Evolutionary conservation across 2,888 invertebrate genomes (phyloP).

Genomic region (Homarus gammarus): DNA sequence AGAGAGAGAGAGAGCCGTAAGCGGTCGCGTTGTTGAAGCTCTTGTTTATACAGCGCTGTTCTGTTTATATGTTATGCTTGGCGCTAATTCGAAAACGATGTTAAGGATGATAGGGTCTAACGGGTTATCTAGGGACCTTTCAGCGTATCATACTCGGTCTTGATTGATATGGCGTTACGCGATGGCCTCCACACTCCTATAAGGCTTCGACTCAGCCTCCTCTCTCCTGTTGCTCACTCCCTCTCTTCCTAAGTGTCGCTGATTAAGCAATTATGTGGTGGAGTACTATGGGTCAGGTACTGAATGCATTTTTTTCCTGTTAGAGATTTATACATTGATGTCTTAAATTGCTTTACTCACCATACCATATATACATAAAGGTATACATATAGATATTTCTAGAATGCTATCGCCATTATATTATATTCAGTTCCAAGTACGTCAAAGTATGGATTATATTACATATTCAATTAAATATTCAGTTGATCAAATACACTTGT

Average conservation of each 20-base stretch:
- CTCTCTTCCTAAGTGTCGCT: slow-evolving; percentile 20
- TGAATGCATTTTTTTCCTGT: neutral
- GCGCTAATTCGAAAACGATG: slow-evolving; percentile 62
- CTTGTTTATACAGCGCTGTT: slow-evolving; percentile 50
- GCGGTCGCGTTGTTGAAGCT: neutral
- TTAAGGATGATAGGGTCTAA: slow-evolving; percentile 36
- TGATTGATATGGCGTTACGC: slow-evolving; percentile 41
- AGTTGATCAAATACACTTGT: too few species aligned
- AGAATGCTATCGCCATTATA: too few species aligned
- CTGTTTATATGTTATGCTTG: slow-evolving; percentile 59
- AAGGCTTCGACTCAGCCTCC: neutral
- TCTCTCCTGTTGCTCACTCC: slow-evolving; percentile 39
- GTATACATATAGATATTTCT: slow-evolving; percentile 25
- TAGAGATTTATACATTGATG: too few species aligned
- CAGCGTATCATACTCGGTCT: slow-evolving; percentile 34
- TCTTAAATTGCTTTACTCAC: too few species aligned
- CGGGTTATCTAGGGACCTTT: slow-evolving; percentile 36
- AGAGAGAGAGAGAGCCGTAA: slow-evolving; percentile 36
- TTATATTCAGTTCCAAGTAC: too few species aligned
- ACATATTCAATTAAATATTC: too few species aligned
- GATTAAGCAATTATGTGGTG: neutral
- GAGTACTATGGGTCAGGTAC: neutral
- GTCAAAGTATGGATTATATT: too few species aligned
- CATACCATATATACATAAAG: slow-evolving; percentile 17
- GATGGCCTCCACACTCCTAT: neutral